phyloP scores from a whole-genome alignment of 1,140 invertebrate genomes.

The Bicyclus anynana region DNA sequence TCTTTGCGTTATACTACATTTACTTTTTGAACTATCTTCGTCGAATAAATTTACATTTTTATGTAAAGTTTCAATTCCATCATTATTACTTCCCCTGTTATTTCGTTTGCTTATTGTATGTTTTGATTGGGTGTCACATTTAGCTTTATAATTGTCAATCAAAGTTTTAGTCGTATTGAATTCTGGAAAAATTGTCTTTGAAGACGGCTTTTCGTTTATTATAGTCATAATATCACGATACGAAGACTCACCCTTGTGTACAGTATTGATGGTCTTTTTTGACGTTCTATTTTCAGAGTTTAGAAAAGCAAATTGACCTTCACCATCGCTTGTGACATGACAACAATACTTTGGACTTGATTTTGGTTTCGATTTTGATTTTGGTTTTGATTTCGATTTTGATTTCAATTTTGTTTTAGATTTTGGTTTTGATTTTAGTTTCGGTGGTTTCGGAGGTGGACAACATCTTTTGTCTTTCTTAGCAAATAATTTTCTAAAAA shows the following conservation, averaged over 20 bases:
- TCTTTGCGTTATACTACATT: neutral
- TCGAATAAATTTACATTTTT: neutral
- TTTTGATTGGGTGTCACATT: neutral
- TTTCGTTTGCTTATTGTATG: neutral
- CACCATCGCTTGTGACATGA: slow-evolving; percentile 2
- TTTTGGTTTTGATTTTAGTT: neutral
- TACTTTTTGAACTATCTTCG: neutral
- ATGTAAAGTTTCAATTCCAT: slow-evolving; percentile 14
- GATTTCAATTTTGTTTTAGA: too few species aligned
- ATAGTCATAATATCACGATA: slow-evolving; percentile 8
- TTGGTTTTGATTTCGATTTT: neutral
- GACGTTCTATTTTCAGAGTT: neutral
- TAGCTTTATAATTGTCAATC: neutral
- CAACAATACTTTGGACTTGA: too few species aligned
- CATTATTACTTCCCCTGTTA: neutral
- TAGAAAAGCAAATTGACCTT: slow-evolving; percentile 22
- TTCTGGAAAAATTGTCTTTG: slow-evolving; percentile 9
- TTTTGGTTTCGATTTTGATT: neutral
- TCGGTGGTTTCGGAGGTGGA: too few species aligned
- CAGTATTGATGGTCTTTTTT: neutral
- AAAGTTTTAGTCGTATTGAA: neutral
- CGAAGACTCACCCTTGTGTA: neutral
- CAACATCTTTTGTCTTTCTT: too few species aligned
- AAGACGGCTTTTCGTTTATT: slow-evolving; percentile 20
- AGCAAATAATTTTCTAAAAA: slow-evolving; percentile 13